Percentiles rank a stretch among this genome's conserved stretches.
Evolutionary conservation across 2,888 invertebrate genomes (phyloP).

Genomic region (Blomia tropicalis): DNA sequence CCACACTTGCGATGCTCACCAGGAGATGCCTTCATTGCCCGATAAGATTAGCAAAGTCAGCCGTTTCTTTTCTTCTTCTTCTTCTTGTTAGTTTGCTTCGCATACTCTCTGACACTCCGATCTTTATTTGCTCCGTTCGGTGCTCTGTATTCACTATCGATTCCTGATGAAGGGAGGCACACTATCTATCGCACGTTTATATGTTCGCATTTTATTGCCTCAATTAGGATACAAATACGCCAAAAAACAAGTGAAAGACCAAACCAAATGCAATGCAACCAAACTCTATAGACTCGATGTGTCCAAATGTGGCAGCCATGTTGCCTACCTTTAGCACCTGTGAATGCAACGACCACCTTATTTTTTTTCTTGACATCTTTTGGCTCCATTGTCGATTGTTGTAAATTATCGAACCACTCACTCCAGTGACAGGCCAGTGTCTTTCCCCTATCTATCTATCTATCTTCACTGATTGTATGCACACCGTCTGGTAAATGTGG

Average conservation of each 20-base stretch:
- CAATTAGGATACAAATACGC: neutral
- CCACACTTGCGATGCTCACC: too few relatives aligned
- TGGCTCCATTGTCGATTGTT: conserved; percentile 5
- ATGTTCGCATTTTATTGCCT: conserved; percentile 10
- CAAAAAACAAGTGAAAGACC: too few relatives aligned
- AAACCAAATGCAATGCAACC: too few relatives aligned
- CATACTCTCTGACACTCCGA: too few relatives aligned
- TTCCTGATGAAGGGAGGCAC: conserved; percentile 12
- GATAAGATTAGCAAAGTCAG: conserved; percentile 15
- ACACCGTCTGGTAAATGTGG: too few relatives aligned
- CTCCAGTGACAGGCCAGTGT: conserved; percentile 7
- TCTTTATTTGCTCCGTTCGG: conserved; percentile 9
- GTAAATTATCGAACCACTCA: conserved; percentile 10
- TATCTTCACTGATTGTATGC: too few relatives aligned
- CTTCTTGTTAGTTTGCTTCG: too few relatives aligned
- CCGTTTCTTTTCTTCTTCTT: too few relatives aligned
- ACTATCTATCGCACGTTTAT: neutral
- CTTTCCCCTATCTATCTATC: neutral
- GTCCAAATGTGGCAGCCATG: too few relatives aligned
- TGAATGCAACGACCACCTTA: neutral
- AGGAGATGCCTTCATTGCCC: conserved; percentile 9
- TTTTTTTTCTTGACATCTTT: neutral
- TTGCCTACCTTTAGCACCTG: neutral
- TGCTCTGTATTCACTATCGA: conserved; percentile 6
- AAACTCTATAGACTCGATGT: too few relatives aligned